These are phyloP conservation scores for Melanaphis sacchari DNA, from an alignment of 1,140 invertebrate species.

Conservation along the genomic window DNA sequence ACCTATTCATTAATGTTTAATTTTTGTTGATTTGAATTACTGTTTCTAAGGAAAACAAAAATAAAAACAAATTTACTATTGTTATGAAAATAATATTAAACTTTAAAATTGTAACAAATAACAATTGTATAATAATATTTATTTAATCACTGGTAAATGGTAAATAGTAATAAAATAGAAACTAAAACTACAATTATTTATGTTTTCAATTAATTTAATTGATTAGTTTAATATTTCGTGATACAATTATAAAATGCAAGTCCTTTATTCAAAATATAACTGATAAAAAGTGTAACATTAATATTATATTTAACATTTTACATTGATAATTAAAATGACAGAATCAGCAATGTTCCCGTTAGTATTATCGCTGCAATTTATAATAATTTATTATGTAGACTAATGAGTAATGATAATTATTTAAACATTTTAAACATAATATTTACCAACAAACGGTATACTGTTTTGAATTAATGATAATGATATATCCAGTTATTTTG, in stretches of 20 bases:
- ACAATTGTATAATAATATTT: neutral
- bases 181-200: neutral
- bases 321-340: neutral
- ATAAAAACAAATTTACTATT: neutral
- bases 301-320: slow-evolving; percentile 18
- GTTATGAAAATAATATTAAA: neutral
- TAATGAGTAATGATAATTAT: neutral
- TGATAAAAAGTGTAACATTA: slow-evolving; percentile 1
- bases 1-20: neutral
- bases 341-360: neutral
- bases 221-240: neutral
- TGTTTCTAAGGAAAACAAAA: neutral
- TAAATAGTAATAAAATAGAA: neutral
- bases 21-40: neutral
- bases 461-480: neutral
- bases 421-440: neutral
- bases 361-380: neutral
- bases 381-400: neutral
- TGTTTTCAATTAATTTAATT: neutral
- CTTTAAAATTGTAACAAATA: neutral
- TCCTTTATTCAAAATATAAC: neutral
- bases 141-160: neutral
- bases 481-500: slow-evolving; percentile 25
- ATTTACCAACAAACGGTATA: neutral
- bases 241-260: neutral